These are phyloP conservation scores for Naso thynnoides DNA, from an alignment of 2,797 vertebrate species.

Conservation along the genomic window DNA sequence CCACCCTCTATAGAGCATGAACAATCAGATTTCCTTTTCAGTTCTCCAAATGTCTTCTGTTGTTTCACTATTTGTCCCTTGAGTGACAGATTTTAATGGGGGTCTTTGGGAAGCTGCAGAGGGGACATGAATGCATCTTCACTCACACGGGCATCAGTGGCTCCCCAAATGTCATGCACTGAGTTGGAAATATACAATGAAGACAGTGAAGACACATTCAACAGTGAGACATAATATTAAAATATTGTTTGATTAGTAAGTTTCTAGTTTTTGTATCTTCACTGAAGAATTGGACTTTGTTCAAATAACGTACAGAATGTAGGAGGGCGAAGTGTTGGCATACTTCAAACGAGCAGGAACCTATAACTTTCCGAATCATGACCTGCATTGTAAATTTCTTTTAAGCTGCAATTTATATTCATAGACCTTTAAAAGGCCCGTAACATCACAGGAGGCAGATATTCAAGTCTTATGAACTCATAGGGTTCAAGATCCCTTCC, in stretches of 20 bases:
- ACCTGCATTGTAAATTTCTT: slow-evolving; percentile 54
- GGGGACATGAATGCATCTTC: slow-evolving; percentile 25
- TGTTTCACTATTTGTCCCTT: slow-evolving; percentile 45
- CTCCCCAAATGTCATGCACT: slow-evolving; percentile 25
- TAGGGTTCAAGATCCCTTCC: slow-evolving; percentile 33
- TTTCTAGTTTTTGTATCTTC: slow-evolving; percentile 31
- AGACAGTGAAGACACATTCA: slow-evolving; percentile 1
- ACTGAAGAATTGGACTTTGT: slow-evolving; percentile 3
- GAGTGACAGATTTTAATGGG: slow-evolving; percentile 37
- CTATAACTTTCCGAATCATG: slow-evolving; percentile 51
- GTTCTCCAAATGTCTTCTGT: slow-evolving; percentile 34
- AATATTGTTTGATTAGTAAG: slow-evolving; percentile 9
- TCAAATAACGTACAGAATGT: slow-evolving; percentile 9
- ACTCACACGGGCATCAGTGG: slow-evolving; percentile 8
- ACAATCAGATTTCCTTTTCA: slow-evolving; percentile 50
- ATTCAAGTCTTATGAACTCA: slow-evolving; percentile 59
- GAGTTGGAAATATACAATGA: slow-evolving; percentile 33
- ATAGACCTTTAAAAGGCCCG: slow-evolving; percentile 64
- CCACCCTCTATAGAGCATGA: slow-evolving; percentile 34
- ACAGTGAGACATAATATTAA: neutral
- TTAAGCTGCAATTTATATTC: slow-evolving; percentile 69
- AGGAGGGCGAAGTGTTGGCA: slow-evolving; percentile 9
- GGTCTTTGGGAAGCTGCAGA: slow-evolving; percentile 33
- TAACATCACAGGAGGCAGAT: slow-evolving; percentile 46
- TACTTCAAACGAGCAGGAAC: slow-evolving; percentile 27